phyloP scores from a whole-genome alignment of 2,888 invertebrate genomes.

The Perizoma affinitatum region DNA sequence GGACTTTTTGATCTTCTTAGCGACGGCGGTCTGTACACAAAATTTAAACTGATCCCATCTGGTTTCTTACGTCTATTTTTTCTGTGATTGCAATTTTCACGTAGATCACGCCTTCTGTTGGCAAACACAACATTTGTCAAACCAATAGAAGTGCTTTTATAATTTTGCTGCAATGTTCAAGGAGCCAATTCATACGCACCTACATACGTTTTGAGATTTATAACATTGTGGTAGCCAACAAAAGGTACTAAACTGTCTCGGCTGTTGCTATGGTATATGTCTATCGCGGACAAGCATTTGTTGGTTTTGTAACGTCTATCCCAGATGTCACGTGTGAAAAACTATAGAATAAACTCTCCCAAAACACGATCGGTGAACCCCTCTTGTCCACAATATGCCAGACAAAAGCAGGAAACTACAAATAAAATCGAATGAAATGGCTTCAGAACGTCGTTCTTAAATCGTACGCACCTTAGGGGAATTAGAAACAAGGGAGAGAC shows the following conservation, averaged over 20 bases:
- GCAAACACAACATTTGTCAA: slow-evolving; percentile 62
- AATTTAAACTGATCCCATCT: slow-evolving; percentile 67
- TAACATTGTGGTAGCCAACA: slow-evolving; percentile 62
- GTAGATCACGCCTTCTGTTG: slow-evolving; percentile 72
- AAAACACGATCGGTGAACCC: background rate
- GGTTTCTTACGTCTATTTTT: slow-evolving; percentile 61
- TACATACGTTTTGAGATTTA: slow-evolving; percentile 17
- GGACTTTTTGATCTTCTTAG: slow-evolving; percentile 53
- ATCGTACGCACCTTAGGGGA: slow-evolving; percentile 62
- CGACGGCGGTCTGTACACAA: slow-evolving; percentile 68
- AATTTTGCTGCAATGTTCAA: slow-evolving; percentile 50
- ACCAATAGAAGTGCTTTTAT: background rate
- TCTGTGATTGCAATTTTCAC: slow-evolving; percentile 52
- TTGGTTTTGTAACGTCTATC: too few relatives aligned
- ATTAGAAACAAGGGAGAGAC: slow-evolving; percentile 68
- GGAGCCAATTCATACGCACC: slow-evolving; percentile 58
- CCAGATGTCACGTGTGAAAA: background rate
- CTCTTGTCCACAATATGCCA: background rate
- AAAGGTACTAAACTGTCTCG: slow-evolving; percentile 31
- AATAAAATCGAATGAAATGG: slow-evolving; percentile 53
- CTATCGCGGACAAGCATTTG: background rate
- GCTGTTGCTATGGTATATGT: slow-evolving; percentile 9
- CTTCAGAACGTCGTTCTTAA: slow-evolving; percentile 55
- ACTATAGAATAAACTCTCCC: background rate
- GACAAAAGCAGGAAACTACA: slow-evolving; percentile 6